A percentile compares a stretch with the other conserved stretches of the same genome.
These are phyloP conservation scores for Phlogophora meticulosa DNA, from an alignment of 2,888 invertebrate species.

Conservation along the genomic window DNA sequence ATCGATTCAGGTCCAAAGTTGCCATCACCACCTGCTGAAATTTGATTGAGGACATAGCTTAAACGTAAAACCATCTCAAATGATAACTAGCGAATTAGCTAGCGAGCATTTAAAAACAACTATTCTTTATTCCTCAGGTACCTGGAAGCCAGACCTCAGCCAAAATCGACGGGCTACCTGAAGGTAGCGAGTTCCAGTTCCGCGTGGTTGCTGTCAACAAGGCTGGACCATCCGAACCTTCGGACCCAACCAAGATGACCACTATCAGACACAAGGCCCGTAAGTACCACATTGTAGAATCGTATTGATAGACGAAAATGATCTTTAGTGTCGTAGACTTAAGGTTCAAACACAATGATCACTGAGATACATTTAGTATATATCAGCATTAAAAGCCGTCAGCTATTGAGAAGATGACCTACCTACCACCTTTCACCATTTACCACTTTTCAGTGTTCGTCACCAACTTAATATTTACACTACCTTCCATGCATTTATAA, in stretches of 20 bases:
- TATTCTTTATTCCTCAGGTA: constrained; percentile 77
- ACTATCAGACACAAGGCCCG: constrained; percentile 96
- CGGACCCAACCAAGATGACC: constrained; percentile 97
- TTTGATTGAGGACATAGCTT: too few species aligned
- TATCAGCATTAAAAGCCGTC: too few species aligned
- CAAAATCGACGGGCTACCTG: constrained; percentile 96
- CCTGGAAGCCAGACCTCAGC: constrained; percentile 94
- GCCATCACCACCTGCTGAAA: too few species aligned
- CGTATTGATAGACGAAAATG: not conserved
- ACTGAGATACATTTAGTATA: too few species aligned
- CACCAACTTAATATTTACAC: too few species aligned
- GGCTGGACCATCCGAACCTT: constrained; percentile 97
- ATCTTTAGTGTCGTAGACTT: not conserved
- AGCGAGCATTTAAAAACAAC: not conserved
- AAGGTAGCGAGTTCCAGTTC: constrained; percentile 98
- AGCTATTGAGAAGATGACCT: too few species aligned
- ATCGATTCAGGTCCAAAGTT: too few species aligned
- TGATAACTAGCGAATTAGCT: too few species aligned
- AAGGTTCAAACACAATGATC: not conserved
- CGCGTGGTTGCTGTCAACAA: constrained; percentile 97
- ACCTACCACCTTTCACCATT: too few species aligned
- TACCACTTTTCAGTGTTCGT: too few species aligned
- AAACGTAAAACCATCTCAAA: too few species aligned
- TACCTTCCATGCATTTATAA: too few species aligned
- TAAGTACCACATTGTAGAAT: constrained; percentile 89